phyloP scores from a whole-genome alignment of 2,888 invertebrate species.

The Anoncus sp. region DNA sequence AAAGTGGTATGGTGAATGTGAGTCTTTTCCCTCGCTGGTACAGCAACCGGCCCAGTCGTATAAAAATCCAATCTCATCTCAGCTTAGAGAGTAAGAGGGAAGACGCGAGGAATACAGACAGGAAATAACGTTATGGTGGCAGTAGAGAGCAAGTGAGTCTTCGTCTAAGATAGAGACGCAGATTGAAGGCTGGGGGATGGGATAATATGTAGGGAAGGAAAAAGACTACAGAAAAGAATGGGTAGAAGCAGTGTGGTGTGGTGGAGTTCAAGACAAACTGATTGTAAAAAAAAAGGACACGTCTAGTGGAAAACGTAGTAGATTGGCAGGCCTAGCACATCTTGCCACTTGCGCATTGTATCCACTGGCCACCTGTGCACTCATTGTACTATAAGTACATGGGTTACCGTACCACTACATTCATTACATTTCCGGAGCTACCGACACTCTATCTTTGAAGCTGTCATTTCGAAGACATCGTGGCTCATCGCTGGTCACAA shows the following conservation, averaged over 20 bases:
- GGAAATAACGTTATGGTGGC: slow-evolving; percentile 26
- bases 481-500: background rate
- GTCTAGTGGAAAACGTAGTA: slow-evolving; percentile 41
- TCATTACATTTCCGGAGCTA: background rate
- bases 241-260: slow-evolving; percentile 38
- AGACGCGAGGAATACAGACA: slow-evolving; percentile 41
- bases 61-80: slow-evolving; percentile 76
- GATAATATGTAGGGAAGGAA: too few relatives aligned
- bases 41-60: slow-evolving; percentile 66
- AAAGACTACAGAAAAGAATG: slow-evolving; percentile 39
- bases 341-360: slow-evolving; percentile 21
- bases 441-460: background rate
- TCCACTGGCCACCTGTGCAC: background rate
- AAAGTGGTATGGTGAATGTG: slow-evolving; percentile 42
- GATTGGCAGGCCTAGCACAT: slow-evolving; percentile 63
- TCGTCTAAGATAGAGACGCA: slow-evolving; percentile 37
- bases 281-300: slow-evolving; percentile 31
- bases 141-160: slow-evolving; percentile 38
- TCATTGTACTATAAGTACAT: background rate
- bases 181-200: slow-evolving; percentile 22
- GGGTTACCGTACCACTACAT: background rate
- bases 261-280: slow-evolving; percentile 25
- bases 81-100: slow-evolving; percentile 58
- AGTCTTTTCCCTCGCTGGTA: slow-evolving; percentile 64
- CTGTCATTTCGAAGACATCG: background rate